Evolutionary conservation across 2,797 vertebrate species (phyloP), one percentile per base, ranked within the genome.

Genomic region (Synaphobranchus kaupii): DNA sequence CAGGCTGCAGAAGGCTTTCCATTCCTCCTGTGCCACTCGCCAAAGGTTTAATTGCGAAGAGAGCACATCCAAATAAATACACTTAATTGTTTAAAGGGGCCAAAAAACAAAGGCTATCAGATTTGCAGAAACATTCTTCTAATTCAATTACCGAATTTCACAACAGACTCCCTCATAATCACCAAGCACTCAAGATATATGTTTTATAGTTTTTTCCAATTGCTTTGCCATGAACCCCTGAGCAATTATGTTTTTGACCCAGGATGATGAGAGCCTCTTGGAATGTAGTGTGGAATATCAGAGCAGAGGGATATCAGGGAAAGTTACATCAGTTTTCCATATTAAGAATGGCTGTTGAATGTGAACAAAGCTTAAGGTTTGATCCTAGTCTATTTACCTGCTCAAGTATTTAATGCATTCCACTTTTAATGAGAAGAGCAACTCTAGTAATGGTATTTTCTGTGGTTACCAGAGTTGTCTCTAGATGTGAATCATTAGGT

Each of bases 61-160:
- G 22, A 81, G 22, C 47, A 50, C 78, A 22, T 81, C 44, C 78
- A 81, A 78, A 81, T 81, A 81, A 48, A 81, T 31, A n/a, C 47
- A 8, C 10, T 13, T 4, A 50, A 48, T 81, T 50, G 44, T 20
- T 50, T n/a, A 25, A 81, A 22, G 22, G 44, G 60, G 60, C 17
- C 44, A 20, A 50, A 15, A 50, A n/a, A 81, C 0, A 20, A 78
- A 10, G 17, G 34, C 9, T 12, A 31, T 39, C 17, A 25, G 76
- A 73, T 39, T 47, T 48, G 31, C 25, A 50, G 25, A 22, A 22
- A 50, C 78, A 10, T 13, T 39, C 73, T 78, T 47, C n/a, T n/a
- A n/a, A n/a, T n/a, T 78, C 3, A 81, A n/a, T 48, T 50, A 9
- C n/a, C 12, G 20, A 50, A 10, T 12, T 8, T 50, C 78, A 81